A percentile compares a stretch with the other conserved stretches of the same genome.
Evolutionary conservation across 2,797 vertebrate species (phyloP).

Genomic region (Streptopelia turtur): DNA sequence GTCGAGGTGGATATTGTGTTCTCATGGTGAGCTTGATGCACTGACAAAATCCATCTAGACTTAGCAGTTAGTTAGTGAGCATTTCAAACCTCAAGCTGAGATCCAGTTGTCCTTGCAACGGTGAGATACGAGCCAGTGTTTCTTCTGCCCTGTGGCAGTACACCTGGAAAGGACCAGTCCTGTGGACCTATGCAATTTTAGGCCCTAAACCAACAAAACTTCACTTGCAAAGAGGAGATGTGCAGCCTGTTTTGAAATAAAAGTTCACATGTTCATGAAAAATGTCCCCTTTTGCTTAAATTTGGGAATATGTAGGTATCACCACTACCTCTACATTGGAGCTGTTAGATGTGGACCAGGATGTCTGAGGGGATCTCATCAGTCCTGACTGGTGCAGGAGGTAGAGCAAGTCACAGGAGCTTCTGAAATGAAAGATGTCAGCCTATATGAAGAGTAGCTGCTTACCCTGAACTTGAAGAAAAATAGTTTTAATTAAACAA

Average conservation of each 20-base stretch:
- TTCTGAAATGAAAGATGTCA: background rate
- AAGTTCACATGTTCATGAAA: rapidly evolving
- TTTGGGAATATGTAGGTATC: background rate
- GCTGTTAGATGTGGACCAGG: background rate
- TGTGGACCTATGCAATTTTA: background rate
- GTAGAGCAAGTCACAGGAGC: background rate
- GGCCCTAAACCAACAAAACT: background rate
- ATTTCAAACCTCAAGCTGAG: background rate
- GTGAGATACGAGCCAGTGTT: rapidly evolving
- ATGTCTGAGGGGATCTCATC: background rate
- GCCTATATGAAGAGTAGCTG: background rate
- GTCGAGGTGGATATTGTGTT: background rate
- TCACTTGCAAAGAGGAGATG: background rate
- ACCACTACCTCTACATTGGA: background rate
- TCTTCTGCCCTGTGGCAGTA: background rate
- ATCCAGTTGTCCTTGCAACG: rapidly evolving
- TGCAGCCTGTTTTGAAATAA: background rate
- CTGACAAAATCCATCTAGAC: background rate
- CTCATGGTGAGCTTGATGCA: background rate
- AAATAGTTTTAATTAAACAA: background rate
- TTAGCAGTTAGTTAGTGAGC: background rate
- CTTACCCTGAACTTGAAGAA: rapidly evolving
- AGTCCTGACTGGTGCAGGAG: background rate
- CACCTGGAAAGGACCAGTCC: background rate
- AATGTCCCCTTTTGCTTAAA: background rate